phyloP scores from a whole-genome alignment of 2,888 invertebrate genomes.

The Agrochola circellaris region DNA sequence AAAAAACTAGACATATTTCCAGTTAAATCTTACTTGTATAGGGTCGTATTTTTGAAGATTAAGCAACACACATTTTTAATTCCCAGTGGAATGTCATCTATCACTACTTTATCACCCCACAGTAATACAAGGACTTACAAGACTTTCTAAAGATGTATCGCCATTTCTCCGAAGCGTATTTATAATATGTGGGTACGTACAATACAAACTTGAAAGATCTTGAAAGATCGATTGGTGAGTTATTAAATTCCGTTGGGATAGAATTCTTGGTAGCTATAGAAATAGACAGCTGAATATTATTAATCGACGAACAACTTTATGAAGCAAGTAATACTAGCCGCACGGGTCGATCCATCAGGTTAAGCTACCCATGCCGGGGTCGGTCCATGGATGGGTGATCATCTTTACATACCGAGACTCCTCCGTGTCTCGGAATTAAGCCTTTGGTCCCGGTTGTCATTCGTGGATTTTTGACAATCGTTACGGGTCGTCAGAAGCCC shows the following conservation, averaged over 20 bases:
- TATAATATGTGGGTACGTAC: conserved; percentile 11
- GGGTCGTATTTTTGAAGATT: neutral
- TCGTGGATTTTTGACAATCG: too few species aligned
- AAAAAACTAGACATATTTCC: neutral
- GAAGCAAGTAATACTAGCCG: too few species aligned
- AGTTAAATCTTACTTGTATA: neutral
- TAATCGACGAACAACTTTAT: too few species aligned
- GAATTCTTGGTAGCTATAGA: conserved; percentile 10
- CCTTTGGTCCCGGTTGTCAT: too few species aligned
- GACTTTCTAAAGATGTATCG: conserved; percentile 42
- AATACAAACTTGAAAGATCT: conserved; percentile 29
- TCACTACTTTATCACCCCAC: conserved; percentile 14
- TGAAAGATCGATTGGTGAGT: conserved; percentile 39
- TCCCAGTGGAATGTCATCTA: conserved; percentile 21
- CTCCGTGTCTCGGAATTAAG: too few species aligned
- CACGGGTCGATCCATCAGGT: too few species aligned
- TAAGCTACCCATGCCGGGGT: too few species aligned
- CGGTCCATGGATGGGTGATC: too few species aligned
- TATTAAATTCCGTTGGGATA: conserved; percentile 48
- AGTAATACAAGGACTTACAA: conserved; percentile 10
- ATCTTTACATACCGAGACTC: too few species aligned
- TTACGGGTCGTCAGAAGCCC: too few species aligned
- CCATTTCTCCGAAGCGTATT: conserved; percentile 7
- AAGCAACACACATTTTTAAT: conserved; percentile 6
- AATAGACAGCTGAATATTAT: conserved; percentile 8